Evolutionary conservation across 2,113 vertebrate genomes (phyloP).

Genomic region (Aleadryas rufinucha): DNA sequence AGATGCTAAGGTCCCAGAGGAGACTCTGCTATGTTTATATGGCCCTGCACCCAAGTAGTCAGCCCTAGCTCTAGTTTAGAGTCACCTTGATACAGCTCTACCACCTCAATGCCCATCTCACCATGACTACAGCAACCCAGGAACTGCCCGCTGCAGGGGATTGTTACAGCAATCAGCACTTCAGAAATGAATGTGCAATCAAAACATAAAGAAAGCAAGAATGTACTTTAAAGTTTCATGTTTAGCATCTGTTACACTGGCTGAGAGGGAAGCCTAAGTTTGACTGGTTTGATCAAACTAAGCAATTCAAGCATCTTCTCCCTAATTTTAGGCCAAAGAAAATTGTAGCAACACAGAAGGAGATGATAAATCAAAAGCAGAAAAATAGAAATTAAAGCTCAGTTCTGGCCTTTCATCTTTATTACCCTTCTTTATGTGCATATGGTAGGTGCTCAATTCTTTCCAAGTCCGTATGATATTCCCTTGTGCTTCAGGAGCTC

Average conservation of each 20-base stretch:
- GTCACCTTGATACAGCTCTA: not conserved
- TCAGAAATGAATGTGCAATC: not conserved
- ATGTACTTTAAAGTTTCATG: not conserved
- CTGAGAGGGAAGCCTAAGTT: not conserved
- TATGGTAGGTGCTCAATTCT: conserved; percentile 34
- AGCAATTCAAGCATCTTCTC: not conserved
- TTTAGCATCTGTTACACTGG: not conserved
- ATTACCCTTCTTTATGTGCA: conserved; percentile 33
- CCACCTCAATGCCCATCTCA: not conserved
- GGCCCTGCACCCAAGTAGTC: not conserved
- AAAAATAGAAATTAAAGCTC: conserved; percentile 46
- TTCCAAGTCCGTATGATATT: not conserved
- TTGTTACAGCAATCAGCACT: not conserved
- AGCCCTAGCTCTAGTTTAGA: not conserved
- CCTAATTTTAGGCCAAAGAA: conserved; percentile 23
- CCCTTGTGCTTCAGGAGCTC: conserved; percentile 22
- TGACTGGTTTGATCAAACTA: not conserved
- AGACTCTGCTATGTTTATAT: not conserved
- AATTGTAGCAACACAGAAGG: conserved; percentile 5
- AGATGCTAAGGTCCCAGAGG: not conserved
- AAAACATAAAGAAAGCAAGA: not conserved
- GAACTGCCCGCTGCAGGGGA: not conserved
- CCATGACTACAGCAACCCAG: not conserved
- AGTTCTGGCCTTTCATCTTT: conserved; percentile 45
- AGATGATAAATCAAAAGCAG: conserved; percentile 53